These are phyloP conservation scores for Syndactyla subalaris DNA, from an alignment of 2,797 vertebrate species.

Conservation along the genomic window DNA sequence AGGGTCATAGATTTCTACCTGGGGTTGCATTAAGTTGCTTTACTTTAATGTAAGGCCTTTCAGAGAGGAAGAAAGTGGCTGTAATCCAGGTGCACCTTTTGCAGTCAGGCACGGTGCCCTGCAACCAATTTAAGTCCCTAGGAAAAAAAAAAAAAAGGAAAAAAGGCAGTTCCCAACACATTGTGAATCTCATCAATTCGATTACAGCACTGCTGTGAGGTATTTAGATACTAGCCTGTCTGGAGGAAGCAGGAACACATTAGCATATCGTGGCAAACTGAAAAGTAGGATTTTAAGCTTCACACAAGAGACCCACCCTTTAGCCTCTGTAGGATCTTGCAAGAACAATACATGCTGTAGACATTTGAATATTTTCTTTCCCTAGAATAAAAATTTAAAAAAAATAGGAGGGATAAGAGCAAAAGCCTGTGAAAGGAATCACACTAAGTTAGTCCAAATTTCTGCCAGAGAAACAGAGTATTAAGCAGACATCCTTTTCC, in stretches of 20 bases:
- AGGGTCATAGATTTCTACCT: background rate
- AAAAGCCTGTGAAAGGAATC: background rate
- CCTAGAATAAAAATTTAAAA: background rate
- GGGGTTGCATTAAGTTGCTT: background rate
- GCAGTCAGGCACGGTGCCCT: background rate
- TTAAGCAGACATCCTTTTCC: background rate
- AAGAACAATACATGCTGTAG: constrained; percentile 33
- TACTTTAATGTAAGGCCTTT: background rate
- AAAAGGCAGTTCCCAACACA: background rate
- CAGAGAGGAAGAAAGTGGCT: background rate
- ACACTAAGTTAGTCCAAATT: background rate
- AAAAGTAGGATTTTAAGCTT: constrained; percentile 56
- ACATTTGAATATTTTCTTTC: constrained; percentile 24
- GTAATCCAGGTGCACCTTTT: background rate
- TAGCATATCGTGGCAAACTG: constrained; percentile 29
- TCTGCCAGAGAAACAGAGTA: constrained; percentile 35
- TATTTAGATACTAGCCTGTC: constrained; percentile 3
- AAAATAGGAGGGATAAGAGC: background rate
- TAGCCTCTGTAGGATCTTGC: constrained; percentile 31
- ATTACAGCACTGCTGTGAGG: background rate
- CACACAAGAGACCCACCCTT: constrained; percentile 40
- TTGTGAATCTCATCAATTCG: background rate
- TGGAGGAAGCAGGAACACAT: background rate
- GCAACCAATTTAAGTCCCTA: background rate
- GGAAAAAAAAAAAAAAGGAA: no score